Evolutionary conservation across 2,797 vertebrate genomes (phyloP).

Genomic region (Cyprinodon diabolis): DNA sequence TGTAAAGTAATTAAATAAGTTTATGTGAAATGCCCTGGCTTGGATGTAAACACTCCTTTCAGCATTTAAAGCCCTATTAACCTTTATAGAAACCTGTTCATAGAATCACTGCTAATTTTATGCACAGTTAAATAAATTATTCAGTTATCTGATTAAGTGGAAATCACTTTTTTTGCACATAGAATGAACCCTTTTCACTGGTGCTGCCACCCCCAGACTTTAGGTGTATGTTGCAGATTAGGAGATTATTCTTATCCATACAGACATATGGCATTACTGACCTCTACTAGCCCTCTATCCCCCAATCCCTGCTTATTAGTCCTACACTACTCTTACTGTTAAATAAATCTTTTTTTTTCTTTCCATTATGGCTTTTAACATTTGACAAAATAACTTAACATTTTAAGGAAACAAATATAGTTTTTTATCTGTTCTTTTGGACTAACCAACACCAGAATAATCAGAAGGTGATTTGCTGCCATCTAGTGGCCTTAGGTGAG

Average conservation of each 20-base stretch:
- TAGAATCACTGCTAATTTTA: too few species aligned
- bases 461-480: conserved; percentile 23
- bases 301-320: conserved; percentile 22
- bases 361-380: conserved; percentile 7
- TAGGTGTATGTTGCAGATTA: conserved; percentile 50
- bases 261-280: conserved; percentile 42
- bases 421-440: not conserved
- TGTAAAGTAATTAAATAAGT: too few species aligned
- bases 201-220: conserved; percentile 24
- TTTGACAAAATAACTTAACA: not conserved
- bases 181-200: too few species aligned
- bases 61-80: too few species aligned
- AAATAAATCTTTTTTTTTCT: conserved; percentile 20
- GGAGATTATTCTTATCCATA: conserved; percentile 61
- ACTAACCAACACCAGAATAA: not conserved
- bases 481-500: conserved; percentile 33
- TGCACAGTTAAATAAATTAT: too few species aligned
- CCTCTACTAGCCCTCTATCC: conserved; percentile 14
- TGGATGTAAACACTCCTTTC: too few species aligned
- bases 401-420: not conserved
- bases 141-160: conserved; percentile 1
- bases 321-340: conserved; percentile 33
- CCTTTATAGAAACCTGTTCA: too few species aligned
- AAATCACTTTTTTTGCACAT: too few species aligned
- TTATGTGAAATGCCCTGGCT: too few species aligned